Evolutionary conservation across 1,140 invertebrate species (phyloP).

Genomic region (Tribolium castaneum): DNA sequence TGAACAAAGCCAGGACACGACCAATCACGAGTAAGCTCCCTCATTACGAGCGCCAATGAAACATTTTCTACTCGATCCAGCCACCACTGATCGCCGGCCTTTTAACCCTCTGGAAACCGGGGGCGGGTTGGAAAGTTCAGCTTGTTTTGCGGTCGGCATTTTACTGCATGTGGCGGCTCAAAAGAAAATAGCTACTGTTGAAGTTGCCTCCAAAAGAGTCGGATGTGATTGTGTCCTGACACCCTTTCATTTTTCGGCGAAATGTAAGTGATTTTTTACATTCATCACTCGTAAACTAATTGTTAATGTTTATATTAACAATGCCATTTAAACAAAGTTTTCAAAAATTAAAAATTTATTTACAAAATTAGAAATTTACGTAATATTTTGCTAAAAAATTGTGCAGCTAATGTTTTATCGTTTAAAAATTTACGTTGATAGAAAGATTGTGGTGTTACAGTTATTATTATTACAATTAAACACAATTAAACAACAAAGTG

Average conservation of each 20-base stretch:
- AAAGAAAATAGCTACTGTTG: conserved; percentile 1
- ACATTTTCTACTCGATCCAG: conserved; percentile 43
- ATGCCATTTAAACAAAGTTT: neutral
- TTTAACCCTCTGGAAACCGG: conserved; percentile 57
- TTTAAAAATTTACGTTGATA: no score
- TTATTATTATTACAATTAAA: no score
- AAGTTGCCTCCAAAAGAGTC: neutral
- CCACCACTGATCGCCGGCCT: conserved; percentile 59
- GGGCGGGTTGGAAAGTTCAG: conserved; percentile 47
- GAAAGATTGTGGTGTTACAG: no score
- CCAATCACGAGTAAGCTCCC: conserved; percentile 51
- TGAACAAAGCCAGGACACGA: conserved; percentile 52
- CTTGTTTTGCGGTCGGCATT: conserved; percentile 24
- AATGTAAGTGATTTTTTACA: neutral
- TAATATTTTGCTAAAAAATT: no score
- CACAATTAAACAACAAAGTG: no score
- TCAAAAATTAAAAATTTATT: no score
- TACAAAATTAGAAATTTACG: no score
- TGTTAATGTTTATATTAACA: neutral
- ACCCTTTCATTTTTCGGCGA: neutral
- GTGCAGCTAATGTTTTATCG: no score
- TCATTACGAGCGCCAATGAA: conserved; percentile 54
- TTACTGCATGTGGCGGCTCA: conserved; percentile 15
- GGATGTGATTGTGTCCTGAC: neutral
- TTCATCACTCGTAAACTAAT: neutral